Base-by-base conservation (phyloP, 2,888 invertebrate genomes). In the Hybos culiciformis region DNA sequence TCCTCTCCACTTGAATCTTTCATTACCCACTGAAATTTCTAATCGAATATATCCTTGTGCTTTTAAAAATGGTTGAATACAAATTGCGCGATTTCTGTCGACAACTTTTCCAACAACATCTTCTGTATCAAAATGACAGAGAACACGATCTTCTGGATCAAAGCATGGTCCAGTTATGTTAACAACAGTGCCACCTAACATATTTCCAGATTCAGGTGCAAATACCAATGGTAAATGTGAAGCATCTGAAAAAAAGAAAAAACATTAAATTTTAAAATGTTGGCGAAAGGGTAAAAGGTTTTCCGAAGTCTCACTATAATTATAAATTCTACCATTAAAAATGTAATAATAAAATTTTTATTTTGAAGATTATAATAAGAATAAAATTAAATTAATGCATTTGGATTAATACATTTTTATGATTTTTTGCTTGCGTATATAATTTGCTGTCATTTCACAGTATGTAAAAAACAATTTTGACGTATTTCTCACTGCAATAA, bases 111-210 rank as follows among this genome's bases (percentile, higher is more conserved):
- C 90, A 9, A 75, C 63, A 1, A 90, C 86, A 45, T 80, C 75
- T 50, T 82, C 80, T 0, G 80, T 83, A 57, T 90, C 88, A 57
- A 90, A 90, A 50, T 83, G 78, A 57, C 91, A 92, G 41, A 77
- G 78, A 38, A 94, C 78, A 51, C 80, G 75, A 54, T 85, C 80
- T 2, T 71, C 71, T 1, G 75, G 75, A 50, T 79, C 73, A 60
- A 96, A 88, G 61, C 97, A 97, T 3, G 94, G 93, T 0, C 96
- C 97, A 0, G 96, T 93, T 45, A 97, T 86, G 60, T 96, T 94
- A 31, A 97, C 90, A 42, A 94, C 80, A 0, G 91, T 88, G 2
- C 97, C 97, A 4, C 97, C 97, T 50, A 96, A 71, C 96, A 97
- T 96, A 62, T 90, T 92, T 5, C 93, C 96, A 58, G 88, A 90